phyloP scores from a whole-genome alignment of 2,113 vertebrate genomes.

The Podarcis muralis region DNA sequence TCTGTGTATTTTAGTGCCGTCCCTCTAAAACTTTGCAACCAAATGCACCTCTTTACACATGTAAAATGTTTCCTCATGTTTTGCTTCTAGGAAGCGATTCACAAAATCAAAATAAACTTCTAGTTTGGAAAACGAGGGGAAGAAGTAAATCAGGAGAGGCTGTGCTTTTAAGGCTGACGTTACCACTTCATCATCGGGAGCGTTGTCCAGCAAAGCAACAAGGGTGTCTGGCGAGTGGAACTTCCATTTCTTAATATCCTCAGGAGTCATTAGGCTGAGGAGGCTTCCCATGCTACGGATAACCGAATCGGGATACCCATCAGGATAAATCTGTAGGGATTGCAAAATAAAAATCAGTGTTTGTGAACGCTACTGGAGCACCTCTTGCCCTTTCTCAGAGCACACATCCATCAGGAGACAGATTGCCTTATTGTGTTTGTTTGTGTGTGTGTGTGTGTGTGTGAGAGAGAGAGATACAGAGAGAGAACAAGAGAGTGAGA shows the following conservation, averaged over 20 bases:
- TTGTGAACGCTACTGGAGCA: neutral
- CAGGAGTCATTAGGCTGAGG: rapidly evolving
- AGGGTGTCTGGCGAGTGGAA: slow-evolving; percentile 59
- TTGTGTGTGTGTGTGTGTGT: too few species aligned
- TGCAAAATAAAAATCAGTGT: rapidly evolving
- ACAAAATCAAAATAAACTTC: too few species aligned
- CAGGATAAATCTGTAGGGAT: slow-evolving; percentile 61
- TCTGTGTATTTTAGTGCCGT: neutral
- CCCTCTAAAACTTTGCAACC: too few species aligned
- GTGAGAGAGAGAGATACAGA: too few species aligned
- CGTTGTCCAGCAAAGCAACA: neutral
- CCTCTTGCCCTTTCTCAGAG: neutral
- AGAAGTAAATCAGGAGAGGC: neutral
- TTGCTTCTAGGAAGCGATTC: neutral
- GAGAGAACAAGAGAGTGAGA: too few species aligned
- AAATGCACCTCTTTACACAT: neutral
- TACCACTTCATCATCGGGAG: neutral
- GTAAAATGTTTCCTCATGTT: neutral
- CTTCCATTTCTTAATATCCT: slow-evolving; percentile 63
- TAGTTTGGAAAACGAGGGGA: neutral
- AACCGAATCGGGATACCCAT: slow-evolving; percentile 69
- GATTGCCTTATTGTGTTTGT: too few species aligned
- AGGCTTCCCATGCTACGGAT: slow-evolving; percentile 33
- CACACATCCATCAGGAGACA: too few species aligned
- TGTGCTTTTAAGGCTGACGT: neutral